phyloP scores from a whole-genome alignment of 2,113 vertebrate genomes.

The Anguilla japonica region DNA sequence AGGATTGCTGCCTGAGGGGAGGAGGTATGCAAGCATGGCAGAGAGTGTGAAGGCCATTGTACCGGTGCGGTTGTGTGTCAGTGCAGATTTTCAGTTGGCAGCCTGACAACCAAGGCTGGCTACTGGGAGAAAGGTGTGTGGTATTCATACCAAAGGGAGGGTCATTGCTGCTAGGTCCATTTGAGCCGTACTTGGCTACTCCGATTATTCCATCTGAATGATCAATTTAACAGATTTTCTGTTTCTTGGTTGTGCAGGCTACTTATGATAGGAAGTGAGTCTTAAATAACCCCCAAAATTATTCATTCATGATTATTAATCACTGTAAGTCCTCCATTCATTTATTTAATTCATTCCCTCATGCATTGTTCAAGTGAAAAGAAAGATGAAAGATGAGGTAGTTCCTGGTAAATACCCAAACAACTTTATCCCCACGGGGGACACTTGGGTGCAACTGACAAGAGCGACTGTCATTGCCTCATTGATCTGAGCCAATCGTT shows the following conservation, averaged over 20 bases:
- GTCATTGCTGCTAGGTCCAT: neutral
- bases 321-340: neutral
- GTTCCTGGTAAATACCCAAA: too few relatives aligned
- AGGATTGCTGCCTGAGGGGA: neutral
- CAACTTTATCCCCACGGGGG: too few relatives aligned
- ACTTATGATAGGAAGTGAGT: neutral
- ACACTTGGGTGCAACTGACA: too few relatives aligned
- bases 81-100: neutral
- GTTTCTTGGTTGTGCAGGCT: neutral
- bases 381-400: too few relatives aligned
- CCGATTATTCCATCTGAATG: neutral
- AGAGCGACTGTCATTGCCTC: too few relatives aligned
- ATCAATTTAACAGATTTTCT: neutral
- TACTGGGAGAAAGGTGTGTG: neutral
- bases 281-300: neutral
- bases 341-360: neutral
- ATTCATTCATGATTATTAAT: neutral
- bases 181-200: neutral
- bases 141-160: neutral
- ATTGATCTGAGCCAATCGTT: too few relatives aligned
- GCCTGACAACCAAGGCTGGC: neutral
- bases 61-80: neutral
- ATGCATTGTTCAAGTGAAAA: neutral
- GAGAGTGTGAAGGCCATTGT: neutral
- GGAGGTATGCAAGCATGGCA: neutral